Percentiles rank a stretch among this genome's conserved stretches.
Evolutionary conservation across 2,113 vertebrate species (phyloP).

Genomic region (Todiramphus chloris): DNA sequence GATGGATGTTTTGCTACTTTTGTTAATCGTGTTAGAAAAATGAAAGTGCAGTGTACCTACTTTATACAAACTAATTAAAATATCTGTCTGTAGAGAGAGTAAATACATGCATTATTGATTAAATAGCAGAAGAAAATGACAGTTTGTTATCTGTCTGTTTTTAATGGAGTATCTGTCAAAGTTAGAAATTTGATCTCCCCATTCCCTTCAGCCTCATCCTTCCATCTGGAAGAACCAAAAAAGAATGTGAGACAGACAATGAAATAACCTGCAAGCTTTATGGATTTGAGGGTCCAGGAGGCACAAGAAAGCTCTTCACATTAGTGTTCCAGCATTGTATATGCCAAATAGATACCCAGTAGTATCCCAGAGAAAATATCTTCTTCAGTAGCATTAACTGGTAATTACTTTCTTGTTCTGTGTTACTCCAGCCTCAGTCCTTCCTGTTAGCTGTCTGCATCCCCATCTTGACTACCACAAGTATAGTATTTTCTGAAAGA

Average conservation of each 20-base stretch:
- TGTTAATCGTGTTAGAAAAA: not conserved
- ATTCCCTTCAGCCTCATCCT: not conserved
- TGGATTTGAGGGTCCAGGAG: not conserved
- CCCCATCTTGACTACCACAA: not conserved
- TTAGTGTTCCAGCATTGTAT: not conserved
- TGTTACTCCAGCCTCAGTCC: not conserved
- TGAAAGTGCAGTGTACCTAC: not conserved
- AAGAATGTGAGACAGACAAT: not conserved
- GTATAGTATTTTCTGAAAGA: not conserved
- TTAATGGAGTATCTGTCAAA: not conserved
- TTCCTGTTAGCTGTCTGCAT: not conserved
- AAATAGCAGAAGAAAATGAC: conserved; percentile 5
- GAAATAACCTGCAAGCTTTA: not conserved
- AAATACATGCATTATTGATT: not conserved
- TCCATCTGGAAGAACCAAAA: not conserved
- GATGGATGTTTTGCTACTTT: not conserved
- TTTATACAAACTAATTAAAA: not conserved
- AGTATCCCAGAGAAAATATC: not conserved
- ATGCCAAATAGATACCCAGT: not conserved
- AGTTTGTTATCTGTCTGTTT: not conserved
- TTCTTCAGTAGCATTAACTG: not conserved
- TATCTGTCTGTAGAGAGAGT: not conserved
- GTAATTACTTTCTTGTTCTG: not conserved
- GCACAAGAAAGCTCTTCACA: not conserved
- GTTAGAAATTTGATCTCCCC: not conserved